phyloP scores from a whole-genome alignment of 2,888 invertebrate genomes.

The Nomada flava region DNA sequence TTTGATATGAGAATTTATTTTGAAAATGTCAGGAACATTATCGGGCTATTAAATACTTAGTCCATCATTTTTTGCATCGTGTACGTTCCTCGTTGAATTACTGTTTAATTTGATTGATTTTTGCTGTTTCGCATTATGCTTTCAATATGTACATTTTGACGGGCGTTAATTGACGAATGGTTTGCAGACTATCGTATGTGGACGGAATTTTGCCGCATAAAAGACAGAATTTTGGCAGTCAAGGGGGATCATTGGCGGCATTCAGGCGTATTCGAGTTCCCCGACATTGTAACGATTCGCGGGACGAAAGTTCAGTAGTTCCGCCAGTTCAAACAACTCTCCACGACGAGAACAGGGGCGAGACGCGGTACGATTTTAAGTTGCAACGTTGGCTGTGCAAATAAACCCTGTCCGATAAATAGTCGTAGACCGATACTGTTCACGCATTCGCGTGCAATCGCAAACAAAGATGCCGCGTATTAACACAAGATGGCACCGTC shows the following conservation, averaged over 20 bases:
- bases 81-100: background rate
- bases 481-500: slow-evolving; percentile 63
- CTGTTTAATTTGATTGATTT: no score
- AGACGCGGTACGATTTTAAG: slow-evolving; percentile 10
- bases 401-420: slow-evolving; percentile 60
- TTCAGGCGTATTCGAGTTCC: slow-evolving; percentile 24
- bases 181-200: background rate
- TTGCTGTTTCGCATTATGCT: background rate
- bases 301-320: slow-evolving; percentile 32
- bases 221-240: background rate
- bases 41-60: background rate
- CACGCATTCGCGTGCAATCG: slow-evolving; percentile 42
- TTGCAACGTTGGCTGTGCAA: slow-evolving; percentile 49
- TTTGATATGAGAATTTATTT: background rate
- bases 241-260: slow-evolving; percentile 1
- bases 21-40: background rate
- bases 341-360: background rate
- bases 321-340: slow-evolving; percentile 26
- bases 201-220: background rate
- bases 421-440: slow-evolving; percentile 54
- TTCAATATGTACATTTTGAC: background rate
- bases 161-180: background rate
- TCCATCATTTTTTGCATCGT: background rate
- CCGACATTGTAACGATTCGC: slow-evolving; percentile 7
- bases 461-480: slow-evolving; percentile 57